Evolutionary conservation across 2,113 vertebrate genomes (phyloP), one percentile per base, ranked within the genome.

Genomic region (Aphelocoma coerulescens): DNA sequence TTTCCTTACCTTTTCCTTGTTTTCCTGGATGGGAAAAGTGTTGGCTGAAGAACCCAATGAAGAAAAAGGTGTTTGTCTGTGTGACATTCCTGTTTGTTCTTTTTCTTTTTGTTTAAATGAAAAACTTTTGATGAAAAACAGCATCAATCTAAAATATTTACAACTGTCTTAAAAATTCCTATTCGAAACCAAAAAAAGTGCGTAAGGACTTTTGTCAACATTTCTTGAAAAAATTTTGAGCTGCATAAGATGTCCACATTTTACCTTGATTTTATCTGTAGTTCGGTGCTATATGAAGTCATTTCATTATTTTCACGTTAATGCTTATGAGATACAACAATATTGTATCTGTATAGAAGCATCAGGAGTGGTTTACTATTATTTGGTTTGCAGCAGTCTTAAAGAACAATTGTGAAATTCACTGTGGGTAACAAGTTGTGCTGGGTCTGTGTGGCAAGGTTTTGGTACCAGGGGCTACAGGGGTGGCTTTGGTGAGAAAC

Each of bases 291-390:
- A 39, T 2, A 27, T 41, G 1, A 57, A 83, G 7, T 7, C 8
- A 35, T 37, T 67, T 80, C 35, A 55, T 68, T 91, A 39, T 68
- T 91, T 81, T 66, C 39, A 62, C 28, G 18, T 41, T 51, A 61
- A 37, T 10, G 6, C 1, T 26, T 33, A 48, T 20, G n/a, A 37
- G 12, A 62, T 37, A 57, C 5, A 44, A 19, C 4, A 51, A 32
- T 41, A 33, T 44, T 46, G 3, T 58, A 23, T 49, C 16, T 33
- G 13, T 21, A 43, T 5, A n/a, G 33, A 71, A 91, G 12, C 9
- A 22, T 39, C 22, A 59, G 6, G 16, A 46, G 8, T 30, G 3
- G 0, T 20, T 74, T 46, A 23, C 16, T 3, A 6, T 16, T 1
- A 49, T 62, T 66, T 76, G 9, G 75, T 44, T 72, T 16, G 7